Conservation (phyloP, 1,140 invertebrate genomes). For the Orchestia grillus region DNA sequence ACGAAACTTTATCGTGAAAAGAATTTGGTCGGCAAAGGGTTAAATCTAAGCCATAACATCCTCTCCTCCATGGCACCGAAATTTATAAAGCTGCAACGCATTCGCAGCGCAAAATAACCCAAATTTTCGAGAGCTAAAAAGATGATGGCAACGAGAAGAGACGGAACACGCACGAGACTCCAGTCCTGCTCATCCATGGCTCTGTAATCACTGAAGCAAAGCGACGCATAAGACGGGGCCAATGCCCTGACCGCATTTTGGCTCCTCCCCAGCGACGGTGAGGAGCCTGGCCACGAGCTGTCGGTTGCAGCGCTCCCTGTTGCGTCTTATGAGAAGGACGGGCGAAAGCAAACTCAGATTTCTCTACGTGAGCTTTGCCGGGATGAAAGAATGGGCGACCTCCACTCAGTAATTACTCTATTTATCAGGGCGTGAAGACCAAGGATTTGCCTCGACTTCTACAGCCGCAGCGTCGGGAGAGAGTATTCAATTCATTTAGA, state of each 20-base stretch:
- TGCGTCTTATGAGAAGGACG: neutral
- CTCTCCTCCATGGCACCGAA: no score
- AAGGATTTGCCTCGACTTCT: neutral
- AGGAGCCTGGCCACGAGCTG: neutral
- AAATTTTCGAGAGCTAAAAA: neutral
- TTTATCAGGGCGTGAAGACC: neutral
- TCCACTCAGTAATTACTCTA: neutral
- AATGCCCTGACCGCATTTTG: neutral
- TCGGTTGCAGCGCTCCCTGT: neutral
- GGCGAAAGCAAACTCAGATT: neutral
- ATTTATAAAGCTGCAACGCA: no score
- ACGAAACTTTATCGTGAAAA: no score
- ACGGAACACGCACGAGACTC: neutral
- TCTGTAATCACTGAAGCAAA: neutral
- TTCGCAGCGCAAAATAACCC: neutral
- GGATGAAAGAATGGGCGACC: neutral
- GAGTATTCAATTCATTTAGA: neutral
- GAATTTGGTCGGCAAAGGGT: no score
- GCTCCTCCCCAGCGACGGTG: neutral
- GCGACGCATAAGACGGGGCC: neutral
- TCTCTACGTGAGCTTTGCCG: neutral
- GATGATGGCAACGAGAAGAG: no score
- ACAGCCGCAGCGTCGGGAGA: neutral
- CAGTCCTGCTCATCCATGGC: neutral
- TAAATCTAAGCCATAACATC: no score